Base-by-base conservation (phyloP, 2,797 vertebrate species). In the Gymnothorax javanicus region DNA sequence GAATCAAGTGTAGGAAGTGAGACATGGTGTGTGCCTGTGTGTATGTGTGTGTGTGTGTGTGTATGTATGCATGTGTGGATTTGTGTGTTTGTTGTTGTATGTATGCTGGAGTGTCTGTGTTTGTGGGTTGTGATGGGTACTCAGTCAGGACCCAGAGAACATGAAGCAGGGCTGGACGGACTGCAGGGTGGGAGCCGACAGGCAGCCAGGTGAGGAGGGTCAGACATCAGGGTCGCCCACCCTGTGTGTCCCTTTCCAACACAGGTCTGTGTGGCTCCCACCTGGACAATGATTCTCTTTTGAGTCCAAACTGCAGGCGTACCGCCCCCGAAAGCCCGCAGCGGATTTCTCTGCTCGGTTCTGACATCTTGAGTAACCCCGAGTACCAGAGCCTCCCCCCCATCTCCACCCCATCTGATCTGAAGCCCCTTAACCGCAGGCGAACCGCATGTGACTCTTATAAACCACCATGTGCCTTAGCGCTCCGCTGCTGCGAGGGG, bases 131-230 rank as follows among this genome's bases (percentile, higher is more conserved):
- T 62, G 67, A 64, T 52, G 87, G 83, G 79, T 87, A 86, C 57
- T 56, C 87, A 88, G 89, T 73, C 89, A 89, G 84, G 81, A 12
- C 82, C 87, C 71, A 88, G 89, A 88, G 90, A 92, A 92, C 84
- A 93, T 95, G 94, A 95, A 33, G 93, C 92, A 89, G 81, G 88
- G 69, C 84, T 58, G 52, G 90, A 88, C 62, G 88, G 85, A 84
- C 67, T 91, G 92, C 87, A 92, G 90, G 82, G 75, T 43, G 89
- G 91, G 88, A 87, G 89, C 90, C 89, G 67, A 88, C 90, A 87
- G 67, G 87, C 90, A 87, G 89, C 90, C 89, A 88, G 87, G 91
- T 75, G 75, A 2, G 73, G 56, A n/a, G 85, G 17, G 56, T 27
- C 43, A 23, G 50, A 52, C 1, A 6, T 15, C 6, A 17, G 71